Base-by-base conservation (phyloP, 2,113 vertebrate genomes). In the Ranitomeya variabilis region DNA sequence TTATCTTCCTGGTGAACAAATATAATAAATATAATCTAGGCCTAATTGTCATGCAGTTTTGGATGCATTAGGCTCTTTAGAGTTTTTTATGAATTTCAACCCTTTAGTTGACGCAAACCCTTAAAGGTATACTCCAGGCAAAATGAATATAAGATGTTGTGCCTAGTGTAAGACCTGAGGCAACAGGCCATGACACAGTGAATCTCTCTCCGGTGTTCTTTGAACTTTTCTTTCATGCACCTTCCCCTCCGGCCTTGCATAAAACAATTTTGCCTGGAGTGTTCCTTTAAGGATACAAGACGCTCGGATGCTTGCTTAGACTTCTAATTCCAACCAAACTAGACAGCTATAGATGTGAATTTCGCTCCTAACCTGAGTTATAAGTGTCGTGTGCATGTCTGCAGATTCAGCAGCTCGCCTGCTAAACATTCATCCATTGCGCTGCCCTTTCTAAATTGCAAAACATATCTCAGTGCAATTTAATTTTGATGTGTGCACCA, bases 401-500 rank as follows among this genome's bases (percentile, higher is more conserved):
- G 18, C 19, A 67, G 78, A 62, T 64, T 15, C 16, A 77, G 15
- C 37, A 77, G 57, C 45, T 83, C 10, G 37, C 59, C 55, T 64
- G 80, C 69, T 64, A 54, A 16, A 55, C 45, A 66, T 78, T 51
- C 15, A 13, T 51, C 19, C 57, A 66, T 64, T 76, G 57, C 59
- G 2, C 37, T 60, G 59, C 71, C 16, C n/a, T 87, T 69, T 71
- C 12, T 54, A n/a, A 52, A 77, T 77, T 51, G 21, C 52, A 64
- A 76, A 60, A 82, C 76, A 83, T 83, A 45, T 88, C 87, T 77
- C 74, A 19, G 74, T 67, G 69, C 51, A 88, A 77, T 88, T 77
- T 84, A 21, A 51, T 67, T 64, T 71, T 83, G 80, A 66, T 64
- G 45, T 66, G 87, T 82, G 31, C 55, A 51, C 67, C 55, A 1